Percentiles rank a stretch among this genome's conserved stretches.
Evolutionary conservation across 2,113 vertebrate species (phyloP).

Genomic region (Catagonus wagneri): DNA sequence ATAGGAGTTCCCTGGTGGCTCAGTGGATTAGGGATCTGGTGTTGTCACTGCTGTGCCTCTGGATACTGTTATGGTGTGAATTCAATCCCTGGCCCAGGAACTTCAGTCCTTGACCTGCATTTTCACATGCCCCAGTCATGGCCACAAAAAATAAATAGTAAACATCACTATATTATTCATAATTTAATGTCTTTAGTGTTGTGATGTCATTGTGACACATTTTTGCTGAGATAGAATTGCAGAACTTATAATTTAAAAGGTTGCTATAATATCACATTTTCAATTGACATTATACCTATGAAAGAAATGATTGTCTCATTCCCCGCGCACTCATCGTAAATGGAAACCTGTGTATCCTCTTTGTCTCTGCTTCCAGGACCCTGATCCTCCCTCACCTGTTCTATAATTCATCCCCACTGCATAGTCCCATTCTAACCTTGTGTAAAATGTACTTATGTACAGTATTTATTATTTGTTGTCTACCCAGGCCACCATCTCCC

Average conservation of each 20-base stretch:
- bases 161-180: not conserved
- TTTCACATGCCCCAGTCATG: too few relatives aligned
- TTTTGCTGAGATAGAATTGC: not conserved
- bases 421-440: fast-evolving
- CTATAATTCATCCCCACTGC: not conserved
- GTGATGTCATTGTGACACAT: not conserved
- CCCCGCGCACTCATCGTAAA: not conserved
- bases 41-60: too few relatives aligned
- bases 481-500: not conserved
- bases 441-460: not conserved
- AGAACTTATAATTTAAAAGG: not conserved
- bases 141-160: not conserved
- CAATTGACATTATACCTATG: not conserved
- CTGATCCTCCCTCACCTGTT: not conserved
- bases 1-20: too few relatives aligned
- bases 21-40: too few relatives aligned
- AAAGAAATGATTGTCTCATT: not conserved
- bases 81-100: too few relatives aligned
- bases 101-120: too few relatives aligned
- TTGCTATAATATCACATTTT: not conserved
- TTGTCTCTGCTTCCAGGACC: not conserved
- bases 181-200: not conserved
- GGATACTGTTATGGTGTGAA: too few relatives aligned
- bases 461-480: not conserved
- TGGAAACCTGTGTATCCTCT: not conserved